Base-by-base conservation (phyloP, 2,797 vertebrate species). In the Melanotaenia trifasciata region DNA sequence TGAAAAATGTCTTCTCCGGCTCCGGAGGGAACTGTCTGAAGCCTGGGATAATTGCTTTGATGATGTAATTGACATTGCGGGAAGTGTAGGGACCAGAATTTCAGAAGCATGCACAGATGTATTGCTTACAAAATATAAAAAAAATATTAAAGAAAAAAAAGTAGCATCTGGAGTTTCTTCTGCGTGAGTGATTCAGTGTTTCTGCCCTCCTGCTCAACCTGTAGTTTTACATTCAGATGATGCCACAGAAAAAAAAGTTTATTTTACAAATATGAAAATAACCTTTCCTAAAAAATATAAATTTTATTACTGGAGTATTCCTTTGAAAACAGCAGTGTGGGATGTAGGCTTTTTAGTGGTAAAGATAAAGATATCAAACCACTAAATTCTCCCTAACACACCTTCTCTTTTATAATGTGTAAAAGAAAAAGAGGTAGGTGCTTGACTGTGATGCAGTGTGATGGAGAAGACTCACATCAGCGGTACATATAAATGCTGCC, bases 41-140 rank as follows among this genome's bases (percentile, higher is more conserved):
- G 26, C 2, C 11, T 59, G 58, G 22, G 33, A 36, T 22, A 14
- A 38, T 36, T 24, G 58, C 33, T 14, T 36, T 66, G 53, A 38
- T 56, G 54, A 54, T 65, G 5, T n/a, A 40, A 30, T 66, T 66
- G 53, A 47, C 45, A 47, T 47, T 47, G 45, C n/a, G n/a, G 11
- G 5, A 50, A n/a, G 5, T 22, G 51, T 22, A 51, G 62, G 18
- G 8, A 16, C 14, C 14, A 6, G 14, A 13, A 43, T 43, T 5
- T 43, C 14, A 43, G 14, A 43, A 43, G 40, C 45, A 47, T 20
- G 20, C 20, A n/a, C 45, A 8, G 18, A 47, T n/a, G 7, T 47
- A n/a, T 47, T 47, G 20, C 20, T n/a, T 47, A n/a, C 45, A 47
- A 47, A 47, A n/a, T 47, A 20, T 8, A 9, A 20, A 47, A 30